These are phyloP conservation scores for Etheostoma perlongum DNA, from an alignment of 2,797 vertebrate genomes.

Conservation along the genomic window DNA sequence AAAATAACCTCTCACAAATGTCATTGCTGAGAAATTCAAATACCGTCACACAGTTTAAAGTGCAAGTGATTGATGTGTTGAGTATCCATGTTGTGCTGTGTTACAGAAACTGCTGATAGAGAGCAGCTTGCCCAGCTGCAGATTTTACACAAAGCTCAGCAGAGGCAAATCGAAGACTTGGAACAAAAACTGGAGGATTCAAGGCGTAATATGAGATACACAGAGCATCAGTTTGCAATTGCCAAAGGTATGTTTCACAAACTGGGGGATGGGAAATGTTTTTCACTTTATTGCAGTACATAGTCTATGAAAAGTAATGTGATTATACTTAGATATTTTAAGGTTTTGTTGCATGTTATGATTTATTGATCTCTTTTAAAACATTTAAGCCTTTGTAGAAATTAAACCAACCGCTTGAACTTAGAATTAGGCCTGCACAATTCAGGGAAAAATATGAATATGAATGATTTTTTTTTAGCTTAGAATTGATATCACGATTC, in stretches of 20 bases:
- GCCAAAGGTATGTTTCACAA: conserved; percentile 87
- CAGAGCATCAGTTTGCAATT: conserved; percentile 94
- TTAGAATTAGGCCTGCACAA: neutral
- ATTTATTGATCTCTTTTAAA: neutral
- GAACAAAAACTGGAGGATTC: conserved; percentile 92
- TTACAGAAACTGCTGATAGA: conserved; percentile 87
- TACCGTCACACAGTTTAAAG: neutral
- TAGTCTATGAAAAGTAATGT: neutral
- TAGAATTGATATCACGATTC: no score
- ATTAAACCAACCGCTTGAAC: neutral
- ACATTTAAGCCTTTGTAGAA: neutral
- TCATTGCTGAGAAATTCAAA: neutral
- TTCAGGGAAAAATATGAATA: no score
- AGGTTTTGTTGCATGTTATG: neutral
- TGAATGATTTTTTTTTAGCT: no score
- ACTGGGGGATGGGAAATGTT: rapidly evolving
- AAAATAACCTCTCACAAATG: neutral
- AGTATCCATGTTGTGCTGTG: conserved; percentile 16
- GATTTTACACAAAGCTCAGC: conserved; percentile 93
- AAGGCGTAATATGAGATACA: conserved; percentile 90
- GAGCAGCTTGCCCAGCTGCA: conserved; percentile 92
- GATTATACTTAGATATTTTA: neutral
- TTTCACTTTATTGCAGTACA: neutral
- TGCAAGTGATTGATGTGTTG: neutral
- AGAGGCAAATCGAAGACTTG: conserved; percentile 91